Conservation (phyloP, 2,113 vertebrate species). For the Fulmarus glacialis region DNA sequence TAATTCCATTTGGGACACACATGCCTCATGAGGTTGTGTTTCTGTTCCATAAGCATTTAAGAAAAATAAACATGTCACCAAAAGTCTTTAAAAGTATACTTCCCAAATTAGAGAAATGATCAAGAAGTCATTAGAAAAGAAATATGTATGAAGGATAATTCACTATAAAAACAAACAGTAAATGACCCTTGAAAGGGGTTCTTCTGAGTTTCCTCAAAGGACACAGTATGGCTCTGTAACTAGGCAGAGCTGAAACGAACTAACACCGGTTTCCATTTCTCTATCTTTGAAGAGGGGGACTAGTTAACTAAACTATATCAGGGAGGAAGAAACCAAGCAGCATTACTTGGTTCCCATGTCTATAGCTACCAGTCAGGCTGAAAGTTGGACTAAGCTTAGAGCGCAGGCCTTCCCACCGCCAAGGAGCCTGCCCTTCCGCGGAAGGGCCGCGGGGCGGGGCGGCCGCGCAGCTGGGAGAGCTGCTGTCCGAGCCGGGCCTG, state of each 20-base stretch:
- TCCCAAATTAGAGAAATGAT: not conserved
- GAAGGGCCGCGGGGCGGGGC: not conserved
- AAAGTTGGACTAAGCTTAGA: not conserved
- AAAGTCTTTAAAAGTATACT: not conserved
- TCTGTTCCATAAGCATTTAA: not conserved
- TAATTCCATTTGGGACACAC: not conserved
- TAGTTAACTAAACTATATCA: rapidly evolving
- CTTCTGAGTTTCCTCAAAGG: not conserved
- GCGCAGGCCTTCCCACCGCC: too few species aligned
- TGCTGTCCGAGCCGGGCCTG: not conserved
- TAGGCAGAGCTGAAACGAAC: not conserved
- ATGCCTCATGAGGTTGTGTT: not conserved
- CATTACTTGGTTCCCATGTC: rapidly evolving
- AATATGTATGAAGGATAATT: not conserved
- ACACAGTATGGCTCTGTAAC: not conserved
- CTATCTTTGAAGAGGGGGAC: not conserved
- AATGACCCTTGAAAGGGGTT: not conserved
- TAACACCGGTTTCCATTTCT: not conserved
- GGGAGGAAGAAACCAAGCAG: not conserved
- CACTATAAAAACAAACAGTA: conserved; percentile 18
- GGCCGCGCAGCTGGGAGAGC: not conserved
- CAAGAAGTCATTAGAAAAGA: not conserved
- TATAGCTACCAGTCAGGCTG: not conserved
- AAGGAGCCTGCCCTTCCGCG: too few species aligned
- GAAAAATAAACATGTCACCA: not conserved